Base-by-base conservation (phyloP, 2,113 vertebrate species). In the Helogale parvula region DNA sequence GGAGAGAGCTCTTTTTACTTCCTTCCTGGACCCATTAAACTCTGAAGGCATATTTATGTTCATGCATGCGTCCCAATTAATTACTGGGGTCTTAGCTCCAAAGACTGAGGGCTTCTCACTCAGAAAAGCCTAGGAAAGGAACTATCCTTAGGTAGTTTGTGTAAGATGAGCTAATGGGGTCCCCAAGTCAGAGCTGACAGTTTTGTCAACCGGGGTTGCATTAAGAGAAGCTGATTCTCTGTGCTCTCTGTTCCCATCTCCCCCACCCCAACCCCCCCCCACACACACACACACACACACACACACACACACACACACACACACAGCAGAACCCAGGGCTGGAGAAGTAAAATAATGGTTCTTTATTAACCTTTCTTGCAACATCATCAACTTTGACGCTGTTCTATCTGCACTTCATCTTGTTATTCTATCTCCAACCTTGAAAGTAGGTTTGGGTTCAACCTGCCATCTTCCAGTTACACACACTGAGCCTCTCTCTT, bases 91-190 rank as follows among this genome's bases (percentile, higher is more conserved):
- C 14, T 86, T 92, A 89, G 4, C 17, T 69, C 17, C 35, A 93
- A 86, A 84, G 29, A 65, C 4, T 69, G 38, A 93, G 79, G 68
- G 27, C 16, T 85, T 94, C 80, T 94, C 17, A 96, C 50, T 77
- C 68, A 94, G 71, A 90, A 95, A 80, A 96, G 31, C 31, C 79
- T 80, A 96, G 31, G 79, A 41, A 33, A 85, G 21, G 81, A 86
- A 80, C 52, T 83, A 63, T 69, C 29, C 57, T 93, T 50, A 69
- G 50, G 71, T 76, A 66, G 65, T 35, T 11, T 71, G 27, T n/a
- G 31, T 92, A 93, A 96, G 72, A 83, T 52, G 69, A 82, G 19
- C 52, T 76, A 52, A 52, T 54, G n/a, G 60, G 1, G 33, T 89
- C 83, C 92, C n/a, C 14, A 90, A 66, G 31, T 81, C 47, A 88